Base-by-base conservation (phyloP, 2,797 vertebrate genomes). In the Chelidonichthys spinosus region DNA sequence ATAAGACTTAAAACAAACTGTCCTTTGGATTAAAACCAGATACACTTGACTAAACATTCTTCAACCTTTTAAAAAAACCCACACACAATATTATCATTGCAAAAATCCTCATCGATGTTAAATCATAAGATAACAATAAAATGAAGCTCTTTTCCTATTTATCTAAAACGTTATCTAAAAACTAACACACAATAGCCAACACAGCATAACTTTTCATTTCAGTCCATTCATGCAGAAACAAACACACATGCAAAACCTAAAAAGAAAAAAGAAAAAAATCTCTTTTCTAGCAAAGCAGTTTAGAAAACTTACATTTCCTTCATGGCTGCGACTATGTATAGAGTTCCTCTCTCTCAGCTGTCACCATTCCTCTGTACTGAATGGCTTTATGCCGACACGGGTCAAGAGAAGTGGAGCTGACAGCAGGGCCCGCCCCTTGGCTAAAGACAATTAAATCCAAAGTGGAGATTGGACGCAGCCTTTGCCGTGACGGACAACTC, bases 331-430 rank as follows among this genome's bases (percentile, higher is more conserved):
- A 70, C 74, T 91, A 87, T 90, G 84, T 91, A 85, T 88, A 89
- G 80, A 78, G 87, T 84, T 79, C 83, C 80, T 86, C 84, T 86
- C 81, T 72, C 85, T 92, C 91, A 92, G 92, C 91, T 92, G 92
- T 94, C 90, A 93, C 93, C 93, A 94, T 93, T 91, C 93, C 93
- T 92, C 92, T 93, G 90, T 90, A 90, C 91, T 83, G 86, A 93
- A 83, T 80, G 90, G 69, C 90, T 91, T 91, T 91, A 90, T 93
- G 90, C 84, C 49, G 82, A 78, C 87, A 84, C 56, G 66, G 87
- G 85, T 89, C 87, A 93, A 67, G 83, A 87, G 87, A 85, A 93
- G 90, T 85, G 78, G 82, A 90, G 89, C 92, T 86, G 89, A 92
- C 89, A 89, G 85, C 72, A 82, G 69, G 74, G 36, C 76, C 91